Conservation (phyloP, 2,797 vertebrate genomes). For the Microctenopoma steveboyesi region DNA sequence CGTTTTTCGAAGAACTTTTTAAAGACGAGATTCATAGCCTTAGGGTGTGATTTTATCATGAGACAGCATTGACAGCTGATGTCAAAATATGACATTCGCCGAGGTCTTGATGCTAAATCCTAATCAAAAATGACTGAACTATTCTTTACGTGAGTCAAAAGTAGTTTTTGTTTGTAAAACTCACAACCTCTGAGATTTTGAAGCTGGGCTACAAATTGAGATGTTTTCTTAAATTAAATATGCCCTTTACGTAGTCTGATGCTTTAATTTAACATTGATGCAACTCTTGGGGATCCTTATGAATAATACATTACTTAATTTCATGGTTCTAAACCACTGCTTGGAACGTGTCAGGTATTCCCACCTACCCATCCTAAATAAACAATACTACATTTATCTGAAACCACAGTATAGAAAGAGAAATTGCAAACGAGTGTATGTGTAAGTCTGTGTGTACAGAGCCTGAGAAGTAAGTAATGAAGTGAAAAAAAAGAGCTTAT, state of each 20-base stretch:
- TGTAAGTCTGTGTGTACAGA: neutral
- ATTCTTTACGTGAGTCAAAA: conserved; percentile 57
- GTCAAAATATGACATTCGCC: conserved; percentile 51
- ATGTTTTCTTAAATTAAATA: conserved; percentile 32
- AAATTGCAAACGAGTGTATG: neutral
- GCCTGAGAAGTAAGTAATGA: neutral
- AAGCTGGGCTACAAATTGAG: neutral
- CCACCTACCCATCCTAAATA: neutral
- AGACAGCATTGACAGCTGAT: conserved; percentile 63
- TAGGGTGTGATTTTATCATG: conserved; percentile 53
- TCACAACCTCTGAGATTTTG: conserved; percentile 26
- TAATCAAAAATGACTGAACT: conserved; percentile 52
- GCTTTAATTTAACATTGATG: conserved; percentile 49
- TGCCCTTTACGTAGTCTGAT: conserved; percentile 30
- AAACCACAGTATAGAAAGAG: neutral
- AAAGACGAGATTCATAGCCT: conserved; percentile 55
- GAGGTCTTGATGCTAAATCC: conserved; percentile 43
- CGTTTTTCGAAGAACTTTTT: conserved; percentile 57
- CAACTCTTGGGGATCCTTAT: neutral
- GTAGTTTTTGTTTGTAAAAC: conserved; percentile 45
- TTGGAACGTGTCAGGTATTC: conserved; percentile 12
- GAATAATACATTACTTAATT: conserved; percentile 43
- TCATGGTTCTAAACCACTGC: conserved; percentile 20
- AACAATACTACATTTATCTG: neutral
- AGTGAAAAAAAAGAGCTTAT: conserved; percentile 36